Evolutionary conservation across 2,797 vertebrate genomes (phyloP), one percentile per base, ranked within the genome.

Genomic region (Enteromius radiatus): DNA sequence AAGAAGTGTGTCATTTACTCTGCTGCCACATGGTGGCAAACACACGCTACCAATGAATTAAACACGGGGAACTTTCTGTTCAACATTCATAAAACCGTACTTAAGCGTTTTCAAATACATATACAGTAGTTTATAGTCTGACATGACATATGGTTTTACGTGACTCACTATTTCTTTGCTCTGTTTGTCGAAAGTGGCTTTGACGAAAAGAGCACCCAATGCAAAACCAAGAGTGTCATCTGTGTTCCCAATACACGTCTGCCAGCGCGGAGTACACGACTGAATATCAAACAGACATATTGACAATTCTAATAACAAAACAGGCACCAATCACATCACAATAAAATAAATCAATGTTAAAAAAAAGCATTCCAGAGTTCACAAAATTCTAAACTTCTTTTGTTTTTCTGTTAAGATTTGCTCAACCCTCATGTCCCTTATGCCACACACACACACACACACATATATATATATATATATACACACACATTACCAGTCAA

Each of bases 241-340:
- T 0, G 98, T 97, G 92, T 97, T 97, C 77, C 96, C 97, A 69
- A 99, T 97, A 77, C 98, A 99, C 12, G 98, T 98, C 94, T 99
- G 97, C 98, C 98, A 99, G 76, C 98, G 96, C 0, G 98, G 97
- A 0, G 95, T 96, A 84, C 98, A 99, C 47, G 97, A 98, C 98
- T 99, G 89, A 15, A 83, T 43, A 85, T 49, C 33, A 28, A 21
- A 73, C 6, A 68, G 5, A 86, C 65, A 69, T 74, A 38, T 45
- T 77, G 45, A 54, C 10, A 0, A 0, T 89, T 87, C 98, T 96
- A 26, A 12, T 85, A 0, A 73, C 71, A 43, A 26, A 61, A 74
- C 14, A 49, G 26, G 1, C 10, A 14, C 31, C 11, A 33, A 33
- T 33, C 33, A 33, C 33, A 33, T 33, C 33, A 33, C 33, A 33